These are phyloP conservation scores for Boloria euphrosyne DNA, from an alignment of 2,888 invertebrate genomes.

Conservation along the genomic window DNA sequence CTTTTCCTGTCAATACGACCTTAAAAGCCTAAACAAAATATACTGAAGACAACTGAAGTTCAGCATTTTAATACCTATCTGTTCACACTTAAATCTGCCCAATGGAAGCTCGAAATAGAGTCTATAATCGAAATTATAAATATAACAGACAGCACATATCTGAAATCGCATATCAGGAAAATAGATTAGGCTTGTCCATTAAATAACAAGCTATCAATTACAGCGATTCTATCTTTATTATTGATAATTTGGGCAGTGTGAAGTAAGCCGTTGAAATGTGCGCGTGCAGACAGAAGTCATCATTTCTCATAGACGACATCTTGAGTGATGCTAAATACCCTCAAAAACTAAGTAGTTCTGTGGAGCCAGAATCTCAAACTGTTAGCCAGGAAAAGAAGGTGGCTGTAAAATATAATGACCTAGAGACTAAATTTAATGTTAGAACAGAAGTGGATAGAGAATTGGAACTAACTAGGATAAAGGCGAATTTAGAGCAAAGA, in stretches of 20 bases:
- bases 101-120: background rate
- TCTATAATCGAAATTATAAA: constrained; percentile 4
- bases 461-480: constrained; percentile 50
- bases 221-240: constrained; percentile 59
- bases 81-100: constrained; percentile 7
- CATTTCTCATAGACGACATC: constrained; percentile 73
- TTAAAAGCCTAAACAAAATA: constrained; percentile 42
- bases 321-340: constrained; percentile 61
- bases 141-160: constrained; percentile 19
- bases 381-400: constrained; percentile 42
- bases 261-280: constrained; percentile 65
- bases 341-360: constrained; percentile 56
- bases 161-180: constrained; percentile 43
- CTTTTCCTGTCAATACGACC: constrained; percentile 44
- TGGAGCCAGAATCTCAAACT: constrained; percentile 55
- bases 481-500: constrained; percentile 57
- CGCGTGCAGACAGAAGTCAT: constrained; percentile 72
- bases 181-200: constrained; percentile 72
- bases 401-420: constrained; percentile 11
- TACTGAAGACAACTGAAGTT: constrained; percentile 23
- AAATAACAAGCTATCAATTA: constrained; percentile 80
- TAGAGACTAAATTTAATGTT: constrained; percentile 50
- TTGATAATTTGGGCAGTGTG: constrained; percentile 73
- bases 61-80: background rate
- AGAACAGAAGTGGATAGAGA: constrained; percentile 56